Evolutionary conservation across 2,113 vertebrate species (phyloP).

Genomic region (Microtus pennsylvanicus): DNA sequence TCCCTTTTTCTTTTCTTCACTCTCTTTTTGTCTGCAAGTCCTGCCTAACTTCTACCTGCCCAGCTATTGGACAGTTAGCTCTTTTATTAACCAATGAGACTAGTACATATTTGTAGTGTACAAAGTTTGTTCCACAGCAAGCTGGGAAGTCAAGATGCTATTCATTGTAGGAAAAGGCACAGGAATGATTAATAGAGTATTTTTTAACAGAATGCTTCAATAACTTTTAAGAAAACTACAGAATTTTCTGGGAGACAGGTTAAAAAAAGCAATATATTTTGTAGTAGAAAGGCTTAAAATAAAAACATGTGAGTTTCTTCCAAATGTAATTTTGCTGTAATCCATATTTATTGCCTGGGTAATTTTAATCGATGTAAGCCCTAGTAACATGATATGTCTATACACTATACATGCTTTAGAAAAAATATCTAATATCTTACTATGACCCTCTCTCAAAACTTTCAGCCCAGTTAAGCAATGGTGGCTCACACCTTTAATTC

Average conservation of each 20-base stretch:
- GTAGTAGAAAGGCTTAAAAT: not conserved
- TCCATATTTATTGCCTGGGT: not conserved
- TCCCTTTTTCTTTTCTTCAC: not conserved
- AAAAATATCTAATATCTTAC: not conserved
- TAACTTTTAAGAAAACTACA: not conserved
- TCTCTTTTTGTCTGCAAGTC: not conserved
- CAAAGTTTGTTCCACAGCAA: not conserved
- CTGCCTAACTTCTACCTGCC: not conserved
- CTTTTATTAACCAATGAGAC: not conserved
- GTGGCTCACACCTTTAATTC: too few species aligned
- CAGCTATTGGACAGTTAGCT: not conserved
- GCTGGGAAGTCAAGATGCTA: not conserved
- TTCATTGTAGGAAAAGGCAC: not conserved
- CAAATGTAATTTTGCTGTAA: not conserved
- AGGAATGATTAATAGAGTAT: not conserved
- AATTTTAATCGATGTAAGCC: not conserved
- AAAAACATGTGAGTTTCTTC: conserved; percentile 4
- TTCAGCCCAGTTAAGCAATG: not conserved
- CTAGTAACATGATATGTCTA: not conserved
- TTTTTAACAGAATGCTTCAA: not conserved
- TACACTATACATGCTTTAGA: not conserved
- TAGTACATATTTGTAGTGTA: not conserved
- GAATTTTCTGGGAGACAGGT: not conserved
- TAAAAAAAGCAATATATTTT: not conserved
- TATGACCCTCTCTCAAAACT: not conserved